Evolutionary conservation across 2,113 vertebrate genomes (phyloP).

Genomic region (Peromyscus californicus): DNA sequence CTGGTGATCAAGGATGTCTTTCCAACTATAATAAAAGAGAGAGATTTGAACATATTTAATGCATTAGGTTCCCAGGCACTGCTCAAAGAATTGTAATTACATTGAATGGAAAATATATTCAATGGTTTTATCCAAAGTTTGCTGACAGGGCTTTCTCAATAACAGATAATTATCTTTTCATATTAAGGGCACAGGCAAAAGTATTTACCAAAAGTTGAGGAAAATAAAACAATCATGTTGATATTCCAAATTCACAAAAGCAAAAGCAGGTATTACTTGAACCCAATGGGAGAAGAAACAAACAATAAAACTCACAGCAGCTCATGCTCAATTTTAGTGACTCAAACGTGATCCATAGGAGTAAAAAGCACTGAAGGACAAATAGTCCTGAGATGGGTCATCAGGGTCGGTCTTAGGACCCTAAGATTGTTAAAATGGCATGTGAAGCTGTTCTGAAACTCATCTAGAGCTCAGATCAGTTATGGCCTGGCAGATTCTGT

Average conservation of each 20-base stretch:
- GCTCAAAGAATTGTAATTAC: conserved; percentile 55
- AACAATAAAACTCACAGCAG: conserved; percentile 22
- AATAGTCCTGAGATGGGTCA: neutral
- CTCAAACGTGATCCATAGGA: conserved; percentile 17
- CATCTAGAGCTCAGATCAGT: conserved; percentile 11
- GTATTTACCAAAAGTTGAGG: neutral
- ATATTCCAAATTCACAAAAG: conserved; percentile 56
- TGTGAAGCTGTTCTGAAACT: conserved; percentile 15
- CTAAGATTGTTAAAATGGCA: neutral
- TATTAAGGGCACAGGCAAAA: conserved; percentile 29
- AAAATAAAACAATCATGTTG: conserved; percentile 47
- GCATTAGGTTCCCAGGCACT: conserved; percentile 30
- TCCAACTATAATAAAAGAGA: conserved; percentile 91
- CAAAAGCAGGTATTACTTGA: conserved; percentile 17
- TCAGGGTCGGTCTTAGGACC: neutral
- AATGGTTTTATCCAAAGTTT: conserved; percentile 25
- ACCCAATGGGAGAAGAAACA: neutral
- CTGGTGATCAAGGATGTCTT: conserved; percentile 99
- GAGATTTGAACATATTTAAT: conserved; percentile 58
- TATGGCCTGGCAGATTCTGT: neutral
- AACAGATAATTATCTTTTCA: conserved; percentile 49
- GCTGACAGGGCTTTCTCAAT: conserved; percentile 11
- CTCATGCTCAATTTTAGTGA: conserved; percentile 15
- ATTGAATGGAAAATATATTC: conserved; percentile 25
- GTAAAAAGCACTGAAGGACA: neutral